Percentiles rank a stretch among this genome's conserved stretches.
phyloP scores from a whole-genome alignment of 2,888 invertebrate genomes.

The Cremastobaeus sp. region DNA sequence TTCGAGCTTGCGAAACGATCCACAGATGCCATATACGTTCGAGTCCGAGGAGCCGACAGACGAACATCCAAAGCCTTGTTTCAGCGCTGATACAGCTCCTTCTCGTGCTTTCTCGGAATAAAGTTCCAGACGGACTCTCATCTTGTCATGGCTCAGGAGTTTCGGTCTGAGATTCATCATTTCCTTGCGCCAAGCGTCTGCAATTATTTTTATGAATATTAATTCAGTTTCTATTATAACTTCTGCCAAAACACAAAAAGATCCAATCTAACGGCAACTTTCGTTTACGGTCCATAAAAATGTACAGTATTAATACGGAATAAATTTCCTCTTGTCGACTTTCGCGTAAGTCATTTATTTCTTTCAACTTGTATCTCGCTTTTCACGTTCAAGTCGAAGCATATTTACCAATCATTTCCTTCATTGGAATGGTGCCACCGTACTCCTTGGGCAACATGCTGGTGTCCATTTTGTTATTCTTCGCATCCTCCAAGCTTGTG shows the following conservation, averaged over 20 bases:
- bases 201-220: background rate
- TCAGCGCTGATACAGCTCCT: conserved; percentile 86
- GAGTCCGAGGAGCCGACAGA: conserved; percentile 82
- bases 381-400: no score
- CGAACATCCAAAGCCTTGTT: conserved; percentile 81
- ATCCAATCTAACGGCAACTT: no score
- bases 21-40: conserved; percentile 83
- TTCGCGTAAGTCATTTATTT: no score
- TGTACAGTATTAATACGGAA: no score
- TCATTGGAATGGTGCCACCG: conserved; percentile 90
- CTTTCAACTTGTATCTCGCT: no score
- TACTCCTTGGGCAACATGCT: conserved; percentile 88
- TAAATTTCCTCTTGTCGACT: no score
- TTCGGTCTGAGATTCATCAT: conserved; percentile 81
- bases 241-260: no score
- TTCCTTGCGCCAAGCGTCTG: conserved; percentile 85
- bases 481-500: conserved; percentile 81
- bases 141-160: conserved; percentile 84
- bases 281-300: no score
- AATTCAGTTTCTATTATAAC: no score
- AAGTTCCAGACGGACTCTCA: conserved; percentile 84
- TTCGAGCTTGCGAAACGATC: conserved; percentile 88
- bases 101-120: conserved; percentile 86
- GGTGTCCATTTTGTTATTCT: conserved; percentile 80
- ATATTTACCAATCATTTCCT: conserved; percentile 88